Base-by-base conservation (phyloP, 2,797 vertebrate species). In the Protonibea diacanthus region DNA sequence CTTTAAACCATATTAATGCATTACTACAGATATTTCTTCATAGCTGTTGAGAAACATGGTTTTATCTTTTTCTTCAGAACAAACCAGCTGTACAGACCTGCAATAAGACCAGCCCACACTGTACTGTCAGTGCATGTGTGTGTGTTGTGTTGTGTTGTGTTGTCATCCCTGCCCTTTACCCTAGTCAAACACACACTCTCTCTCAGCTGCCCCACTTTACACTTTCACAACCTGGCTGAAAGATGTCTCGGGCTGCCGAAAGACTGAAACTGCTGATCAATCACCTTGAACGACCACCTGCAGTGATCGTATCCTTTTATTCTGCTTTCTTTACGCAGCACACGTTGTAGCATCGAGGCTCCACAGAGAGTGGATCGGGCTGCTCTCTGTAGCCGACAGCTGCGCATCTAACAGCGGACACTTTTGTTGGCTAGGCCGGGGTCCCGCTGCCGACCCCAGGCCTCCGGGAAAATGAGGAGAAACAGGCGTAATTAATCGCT, bases 281-380 rank as follows among this genome's bases (percentile, higher is more conserved):
- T 77, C 95, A 96, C 20, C 91, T 96, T 0, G 91, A 95, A 53
- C 89, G 84, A 12, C 12, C 90, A 0, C 6, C 67, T 0, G 51
- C 69, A 3, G 38, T 1, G 2, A 48, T 95, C 40, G 95, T 96
- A 96, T 96, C 95, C 93, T 95, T 94, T 85, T 1, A 1, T 4
- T 71, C 1, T 0, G 40, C 47, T 23, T 1, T 14, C 6, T 18
- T 11, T 13, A 3, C 11, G 1, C 7, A 1, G 33, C 33, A 38
- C 14, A 1, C 2, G 1, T 23, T 1, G 1, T 8, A 15, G 2
- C 14, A 17, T 0, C 6, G 1, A 6, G 10, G 18, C 51, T 64
- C 3, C 44, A 38, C 33, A 18, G 17, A 1, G 0, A 27, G 60
- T 67, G 18, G 63, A 4, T 2, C 6, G 0, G 7, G 15, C 15